Evolutionary conservation across 92 coral and sea anemone species (phyloP).

Genomic region (Montipora capitata): DNA sequence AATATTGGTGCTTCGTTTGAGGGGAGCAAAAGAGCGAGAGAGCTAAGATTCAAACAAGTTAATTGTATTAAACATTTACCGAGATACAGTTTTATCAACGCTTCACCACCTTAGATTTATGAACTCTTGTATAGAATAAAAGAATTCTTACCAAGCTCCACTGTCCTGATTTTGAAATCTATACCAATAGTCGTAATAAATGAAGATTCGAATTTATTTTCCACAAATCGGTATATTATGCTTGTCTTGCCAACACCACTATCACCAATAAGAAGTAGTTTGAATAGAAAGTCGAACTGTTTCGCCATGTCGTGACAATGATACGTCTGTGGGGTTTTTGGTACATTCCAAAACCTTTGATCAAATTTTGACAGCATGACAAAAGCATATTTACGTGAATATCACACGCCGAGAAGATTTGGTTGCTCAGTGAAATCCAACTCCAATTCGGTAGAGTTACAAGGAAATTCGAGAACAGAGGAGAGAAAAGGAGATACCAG

Average conservation of each 20-base stretch:
- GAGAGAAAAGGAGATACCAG: too few species aligned
- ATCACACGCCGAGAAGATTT: not conserved
- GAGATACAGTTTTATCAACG: not conserved
- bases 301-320: slow-evolving; percentile 58
- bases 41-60: not conserved
- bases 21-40: not conserved
- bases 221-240: slow-evolving; percentile 81
- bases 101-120: not conserved
- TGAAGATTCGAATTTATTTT: slow-evolving; percentile 83
- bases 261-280: slow-evolving; percentile 85
- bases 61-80: too few species aligned
- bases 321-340: not conserved
- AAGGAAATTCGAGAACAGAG: too few species aligned
- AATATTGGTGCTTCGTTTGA: not conserved
- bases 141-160: slow-evolving; percentile 73
- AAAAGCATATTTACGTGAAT: not conserved
- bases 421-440: too few species aligned
- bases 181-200: slow-evolving; percentile 89
- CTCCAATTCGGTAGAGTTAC: too few species aligned
- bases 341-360: slow-evolving; percentile 25
- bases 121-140: not conserved
- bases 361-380: slow-evolving; percentile 32
- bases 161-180: slow-evolving; percentile 86
- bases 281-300: slow-evolving; percentile 84
- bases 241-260: slow-evolving; percentile 92